Evolutionary conservation across 2,113 vertebrate species (phyloP).

Genomic region (Caranx ignobilis): DNA sequence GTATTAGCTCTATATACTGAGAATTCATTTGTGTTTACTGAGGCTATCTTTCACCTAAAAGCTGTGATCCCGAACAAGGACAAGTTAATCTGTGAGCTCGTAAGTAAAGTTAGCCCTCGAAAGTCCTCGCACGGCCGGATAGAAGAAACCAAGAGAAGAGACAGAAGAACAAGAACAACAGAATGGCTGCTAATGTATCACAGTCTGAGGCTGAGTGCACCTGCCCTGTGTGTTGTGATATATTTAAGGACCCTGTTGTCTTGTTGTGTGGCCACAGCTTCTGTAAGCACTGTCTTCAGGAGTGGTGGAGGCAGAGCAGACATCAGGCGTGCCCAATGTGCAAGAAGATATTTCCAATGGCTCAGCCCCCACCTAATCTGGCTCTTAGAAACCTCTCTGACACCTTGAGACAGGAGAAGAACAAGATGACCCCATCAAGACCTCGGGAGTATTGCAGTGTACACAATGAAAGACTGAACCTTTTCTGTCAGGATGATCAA

Average conservation of each 20-base stretch:
- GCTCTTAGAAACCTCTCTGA: slow-evolving; percentile 61
- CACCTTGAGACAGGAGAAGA: slow-evolving; percentile 6
- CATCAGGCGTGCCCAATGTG: slow-evolving; percentile 45
- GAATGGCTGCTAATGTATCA: slow-evolving; percentile 30
- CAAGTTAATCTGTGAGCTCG: not conserved
- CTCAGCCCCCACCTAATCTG: slow-evolving; percentile 42
- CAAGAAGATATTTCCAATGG: slow-evolving; percentile 19
- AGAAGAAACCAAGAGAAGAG: too few species aligned
- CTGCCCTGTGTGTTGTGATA: slow-evolving; percentile 58
- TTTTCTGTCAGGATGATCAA: slow-evolving; percentile 64
- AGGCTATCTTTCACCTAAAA: rapidly evolving
- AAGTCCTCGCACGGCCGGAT: too few species aligned
- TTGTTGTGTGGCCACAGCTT: slow-evolving; percentile 71
- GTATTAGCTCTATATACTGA: not conserved
- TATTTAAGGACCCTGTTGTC: slow-evolving; percentile 32
- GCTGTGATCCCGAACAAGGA: rapidly evolving
- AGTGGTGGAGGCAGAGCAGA: slow-evolving; percentile 54
- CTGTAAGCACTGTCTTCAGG: slow-evolving; percentile 49
- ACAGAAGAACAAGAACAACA: rapidly evolving
- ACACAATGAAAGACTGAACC: slow-evolving; percentile 43
- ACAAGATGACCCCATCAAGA: not conserved
- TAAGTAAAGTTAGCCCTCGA: slow-evolving; percentile 14
- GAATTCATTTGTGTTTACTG: rapidly evolving
- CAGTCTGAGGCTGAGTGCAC: rapidly evolving
- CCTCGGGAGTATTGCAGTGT: slow-evolving; percentile 25